These are phyloP conservation scores for Baccha elongata DNA, from an alignment of 2,888 invertebrate genomes.

Conservation along the genomic window DNA sequence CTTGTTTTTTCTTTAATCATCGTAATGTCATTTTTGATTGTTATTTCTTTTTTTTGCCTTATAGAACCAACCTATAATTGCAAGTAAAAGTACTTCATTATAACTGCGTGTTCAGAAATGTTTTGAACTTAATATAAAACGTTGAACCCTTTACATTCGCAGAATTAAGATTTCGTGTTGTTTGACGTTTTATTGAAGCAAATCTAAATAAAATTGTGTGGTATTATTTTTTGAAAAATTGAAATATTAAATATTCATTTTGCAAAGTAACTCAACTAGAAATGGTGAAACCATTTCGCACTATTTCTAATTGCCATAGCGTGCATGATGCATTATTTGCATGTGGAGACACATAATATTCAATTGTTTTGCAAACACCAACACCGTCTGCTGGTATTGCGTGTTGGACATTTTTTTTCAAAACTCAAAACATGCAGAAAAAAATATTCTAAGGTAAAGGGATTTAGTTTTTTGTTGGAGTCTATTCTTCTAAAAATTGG, in stretches of 20 bases:
- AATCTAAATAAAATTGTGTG: conserved; percentile 51
- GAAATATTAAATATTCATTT: conserved; percentile 40
- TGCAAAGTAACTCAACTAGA: neutral
- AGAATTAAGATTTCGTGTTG: conserved; percentile 18
- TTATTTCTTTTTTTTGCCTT: too few species aligned
- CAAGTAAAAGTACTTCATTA: too few species aligned
- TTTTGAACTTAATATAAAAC: neutral
- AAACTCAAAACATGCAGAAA: too few species aligned
- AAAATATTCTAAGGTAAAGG: too few species aligned
- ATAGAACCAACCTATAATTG: too few species aligned
- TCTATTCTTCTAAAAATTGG: neutral
- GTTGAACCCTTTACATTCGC: neutral
- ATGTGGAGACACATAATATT: conserved; percentile 40
- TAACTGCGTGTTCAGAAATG: conserved; percentile 3
- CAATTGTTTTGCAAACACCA: conserved; percentile 43
- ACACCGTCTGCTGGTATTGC: neutral
- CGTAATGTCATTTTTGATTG: too few species aligned
- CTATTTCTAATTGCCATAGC: conserved; percentile 45
- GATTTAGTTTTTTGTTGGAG: too few species aligned
- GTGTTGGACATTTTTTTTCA: too few species aligned
- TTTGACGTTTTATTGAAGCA: conserved; percentile 28
- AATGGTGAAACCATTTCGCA: conserved; percentile 39
- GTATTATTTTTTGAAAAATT: conserved; percentile 42
- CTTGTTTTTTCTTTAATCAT: too few species aligned
- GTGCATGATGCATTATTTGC: conserved; percentile 51